Evolutionary conservation across 2,113 vertebrate genomes (phyloP), one percentile per base, ranked within the genome.

Genomic region (Scalopus aquaticus): DNA sequence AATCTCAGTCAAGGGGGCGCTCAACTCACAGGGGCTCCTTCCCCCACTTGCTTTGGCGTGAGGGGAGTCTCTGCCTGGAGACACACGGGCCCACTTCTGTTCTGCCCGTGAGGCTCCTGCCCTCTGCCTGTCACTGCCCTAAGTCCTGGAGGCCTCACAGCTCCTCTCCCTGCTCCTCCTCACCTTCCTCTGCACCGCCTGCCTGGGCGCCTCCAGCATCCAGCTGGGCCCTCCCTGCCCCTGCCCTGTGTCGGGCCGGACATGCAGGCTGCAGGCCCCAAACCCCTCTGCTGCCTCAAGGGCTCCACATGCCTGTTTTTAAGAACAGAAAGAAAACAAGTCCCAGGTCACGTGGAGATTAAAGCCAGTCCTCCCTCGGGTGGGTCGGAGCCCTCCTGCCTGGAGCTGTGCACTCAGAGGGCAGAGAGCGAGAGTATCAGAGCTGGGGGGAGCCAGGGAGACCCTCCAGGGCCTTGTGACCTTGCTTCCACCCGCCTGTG

Each of bases 231-330:
- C 10, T 15, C 46, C 28, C 7, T 11, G 26, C 62, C 30, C 0
- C 54, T 22, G 54, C 32, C 54, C 20, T 0, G 17, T n/a, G 32
- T 51, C 89, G 67, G 12, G 49, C 5, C 49, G 17, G 49, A 30
- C 65, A 13, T 16, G 26, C 65, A n/a, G 26, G 5, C 6, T 56
- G 30, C 72, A 86, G 42, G 35, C 44, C n/a, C 44, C 62, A 30
- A 12, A 16, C 15, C 6, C 37, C n/a, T 37, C 39, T 1, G 42
- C 70, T 58, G n/a, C 70, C 39, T 0, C 2, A 44, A 51, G 0
- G 0, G 20, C 5, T 49, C 64, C 46, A 12, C 0, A 0, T 0
- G 2, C 32, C 5, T 46, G n/a, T 19, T 49, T 30, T 20, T 13
- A 4, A 58, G 56, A 86, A 73, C 22, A 24, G 24, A 35, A 26